A percentile compares a stretch with the other conserved stretches of the same genome.
Evolutionary conservation across 2,797 vertebrate genomes (phyloP).

Genomic region (Echeneis naucrates): DNA sequence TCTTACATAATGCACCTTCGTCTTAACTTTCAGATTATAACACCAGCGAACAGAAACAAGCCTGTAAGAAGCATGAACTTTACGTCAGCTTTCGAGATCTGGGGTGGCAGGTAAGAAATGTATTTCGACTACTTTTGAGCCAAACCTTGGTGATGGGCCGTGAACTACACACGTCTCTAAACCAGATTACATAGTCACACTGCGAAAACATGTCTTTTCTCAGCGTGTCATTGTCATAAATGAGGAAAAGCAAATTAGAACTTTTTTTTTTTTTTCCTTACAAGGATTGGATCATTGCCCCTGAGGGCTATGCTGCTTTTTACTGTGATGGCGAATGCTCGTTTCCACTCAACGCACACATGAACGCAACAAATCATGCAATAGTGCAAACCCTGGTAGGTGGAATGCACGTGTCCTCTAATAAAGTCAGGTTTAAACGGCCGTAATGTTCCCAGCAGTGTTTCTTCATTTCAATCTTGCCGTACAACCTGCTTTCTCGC

Average conservation of each 20-base stretch:
- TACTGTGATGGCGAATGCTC: conserved; percentile 99
- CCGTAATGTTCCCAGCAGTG: conserved; percentile 35
- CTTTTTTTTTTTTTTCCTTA: conserved; percentile 17
- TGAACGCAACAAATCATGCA: conserved; percentile 99
- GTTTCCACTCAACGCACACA: conserved; percentile 98
- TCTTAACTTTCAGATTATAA: conserved; percentile 89
- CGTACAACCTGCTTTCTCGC: conserved; percentile 41
- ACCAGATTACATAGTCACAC: neutral
- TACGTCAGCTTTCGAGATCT: conserved; percentile 99
- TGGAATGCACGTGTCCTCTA: neutral
- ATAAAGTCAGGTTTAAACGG: conserved; percentile 20
- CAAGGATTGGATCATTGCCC: conserved; percentile 99
- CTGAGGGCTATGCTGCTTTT: conserved; percentile 98
- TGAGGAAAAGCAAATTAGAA: conserved; percentile 14
- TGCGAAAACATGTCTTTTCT: neutral
- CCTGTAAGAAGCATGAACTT: conserved; percentile 99
- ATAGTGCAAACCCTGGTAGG: conserved; percentile 98
- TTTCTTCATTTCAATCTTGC: conserved; percentile 39
- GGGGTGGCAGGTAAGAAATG: conserved; percentile 94
- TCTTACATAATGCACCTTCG: neutral
- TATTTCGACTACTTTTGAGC: neutral
- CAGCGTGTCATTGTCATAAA: neutral
- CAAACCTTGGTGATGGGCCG: conserved; percentile 3
- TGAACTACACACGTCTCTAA: neutral
- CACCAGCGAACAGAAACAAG: conserved; percentile 98